These are phyloP conservation scores for Trachymyrmex septentrionalis DNA, from an alignment of 1,140 invertebrate species.

Conservation along the genomic window DNA sequence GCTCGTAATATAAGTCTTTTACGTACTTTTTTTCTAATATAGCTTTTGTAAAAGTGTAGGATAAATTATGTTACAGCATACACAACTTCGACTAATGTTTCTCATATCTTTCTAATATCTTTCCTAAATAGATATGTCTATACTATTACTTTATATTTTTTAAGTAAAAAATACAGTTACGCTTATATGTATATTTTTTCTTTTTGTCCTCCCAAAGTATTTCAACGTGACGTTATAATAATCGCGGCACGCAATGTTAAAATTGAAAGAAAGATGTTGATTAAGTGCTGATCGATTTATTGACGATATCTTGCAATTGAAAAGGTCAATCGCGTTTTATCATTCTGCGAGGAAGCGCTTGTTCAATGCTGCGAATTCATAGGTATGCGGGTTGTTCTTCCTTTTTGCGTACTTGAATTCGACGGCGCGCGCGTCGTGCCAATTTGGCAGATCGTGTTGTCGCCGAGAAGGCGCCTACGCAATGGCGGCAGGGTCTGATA, in stretches of 20 bases:
- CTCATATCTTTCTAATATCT: not conserved
- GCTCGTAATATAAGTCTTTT: not conserved
- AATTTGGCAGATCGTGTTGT: conserved; percentile 36
- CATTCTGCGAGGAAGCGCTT: not conserved
- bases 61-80: not conserved
- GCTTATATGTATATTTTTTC: not conserved
- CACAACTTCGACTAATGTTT: not conserved
- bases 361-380: not conserved
- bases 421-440: conserved; percentile 20
- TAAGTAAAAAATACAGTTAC: not conserved
- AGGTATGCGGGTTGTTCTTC: not conserved
- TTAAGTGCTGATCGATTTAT: not conserved
- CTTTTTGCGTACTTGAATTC: conserved; percentile 22
- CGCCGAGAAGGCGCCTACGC: not conserved
- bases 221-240: not conserved
- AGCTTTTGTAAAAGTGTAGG: not conserved
- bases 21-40: not conserved
- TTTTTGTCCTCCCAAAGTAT: not conserved
- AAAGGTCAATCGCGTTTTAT: not conserved
- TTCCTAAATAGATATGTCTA: not conserved
- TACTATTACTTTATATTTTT: not conserved
- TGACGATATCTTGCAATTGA: not conserved
- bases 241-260: not conserved
- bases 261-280: not conserved
- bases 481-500: not conserved